Evolutionary conservation across 2,888 invertebrate species (phyloP), one percentile per base, ranked within the genome.

Genomic region (Dioctria linearis): DNA sequence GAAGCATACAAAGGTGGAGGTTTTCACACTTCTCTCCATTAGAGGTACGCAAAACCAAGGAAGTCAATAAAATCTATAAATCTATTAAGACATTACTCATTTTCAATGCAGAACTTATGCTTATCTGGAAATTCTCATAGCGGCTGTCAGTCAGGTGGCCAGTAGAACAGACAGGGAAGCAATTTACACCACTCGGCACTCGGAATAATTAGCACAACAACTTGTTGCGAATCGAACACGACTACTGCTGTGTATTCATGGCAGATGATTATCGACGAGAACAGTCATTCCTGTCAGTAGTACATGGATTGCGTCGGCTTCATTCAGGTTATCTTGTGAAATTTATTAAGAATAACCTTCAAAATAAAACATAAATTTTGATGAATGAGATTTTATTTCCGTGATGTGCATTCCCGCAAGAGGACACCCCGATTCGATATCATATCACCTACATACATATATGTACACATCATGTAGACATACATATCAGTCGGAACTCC

Each of bases 301-400:
- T 63, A 63, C 37, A 63, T 13, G 40, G 37, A 40, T 8, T 40
- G 46, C 6, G 46, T n/a, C 67, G 40, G 42, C 13, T 46, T 46
- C 67, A 13, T 4, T 4, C 11, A 11, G 57, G n/a, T 57, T 13
- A 11, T 13, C 4, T 46, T 2, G 46, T 46, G 8, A 46, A 46
- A 46, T 46, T 46, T 46, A 46, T 46, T 46, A 1, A 46, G 46
- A 46, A 46, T 46, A 5, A 67, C 67, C 71, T 54, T 51, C 71
- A 54, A 71, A 71, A 51, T 40, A 71, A 71, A 54, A 51, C 54
- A 71, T 71, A 71, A 71, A 71, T 71, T 71, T 51, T 71, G 71
- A 71, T 71, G 54, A 71, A 71, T 71, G 71, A 54, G 67, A 71
- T 40, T 71, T 37, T 51, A 71, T 54, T 71, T 71, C 71, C 71